phyloP scores from a whole-genome alignment of 2,888 invertebrate genomes.

The Gasteruption jaculator region DNA sequence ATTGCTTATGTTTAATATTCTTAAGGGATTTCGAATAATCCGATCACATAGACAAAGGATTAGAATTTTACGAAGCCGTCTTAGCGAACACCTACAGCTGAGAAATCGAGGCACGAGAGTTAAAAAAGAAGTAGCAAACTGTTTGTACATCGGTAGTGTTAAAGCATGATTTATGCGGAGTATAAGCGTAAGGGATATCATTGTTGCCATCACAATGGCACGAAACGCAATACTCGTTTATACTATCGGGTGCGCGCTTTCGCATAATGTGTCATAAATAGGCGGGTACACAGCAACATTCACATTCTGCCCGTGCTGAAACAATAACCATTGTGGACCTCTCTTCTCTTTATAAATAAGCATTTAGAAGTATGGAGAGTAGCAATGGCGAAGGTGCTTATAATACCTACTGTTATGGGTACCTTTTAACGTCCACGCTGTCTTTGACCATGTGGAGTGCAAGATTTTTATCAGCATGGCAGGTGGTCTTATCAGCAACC shows the following conservation, averaged over 20 bases:
- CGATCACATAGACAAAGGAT: no score
- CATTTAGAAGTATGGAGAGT: constrained; percentile 29
- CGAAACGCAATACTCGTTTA: constrained; percentile 38
- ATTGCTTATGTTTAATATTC: constrained; percentile 21
- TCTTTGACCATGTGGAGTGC: constrained; percentile 24
- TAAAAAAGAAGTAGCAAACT: constrained; percentile 13
- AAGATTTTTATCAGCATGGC: constrained; percentile 44
- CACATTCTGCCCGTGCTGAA: constrained; percentile 42
- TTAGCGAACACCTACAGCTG: no score
- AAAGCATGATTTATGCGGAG: constrained; percentile 45
- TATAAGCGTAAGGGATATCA: constrained; percentile 37
- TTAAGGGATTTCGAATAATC: no score
- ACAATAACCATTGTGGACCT: constrained; percentile 51
- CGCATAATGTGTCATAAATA: constrained; percentile 53
- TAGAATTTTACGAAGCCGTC: no score
- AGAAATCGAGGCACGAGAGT: constrained; percentile 3
- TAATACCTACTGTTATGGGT: no score
- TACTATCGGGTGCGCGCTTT: constrained; percentile 48
- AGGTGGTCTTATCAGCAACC: constrained; percentile 42
- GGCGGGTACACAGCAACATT: constrained; percentile 40
- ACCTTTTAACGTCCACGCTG: no score
- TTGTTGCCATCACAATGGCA: constrained; percentile 47
- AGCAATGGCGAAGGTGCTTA: no score
- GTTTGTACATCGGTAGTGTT: no score
- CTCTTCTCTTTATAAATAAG: constrained; percentile 47